Conservation (phyloP, 2,888 invertebrate species). For the Orthonevra nobilis region DNA sequence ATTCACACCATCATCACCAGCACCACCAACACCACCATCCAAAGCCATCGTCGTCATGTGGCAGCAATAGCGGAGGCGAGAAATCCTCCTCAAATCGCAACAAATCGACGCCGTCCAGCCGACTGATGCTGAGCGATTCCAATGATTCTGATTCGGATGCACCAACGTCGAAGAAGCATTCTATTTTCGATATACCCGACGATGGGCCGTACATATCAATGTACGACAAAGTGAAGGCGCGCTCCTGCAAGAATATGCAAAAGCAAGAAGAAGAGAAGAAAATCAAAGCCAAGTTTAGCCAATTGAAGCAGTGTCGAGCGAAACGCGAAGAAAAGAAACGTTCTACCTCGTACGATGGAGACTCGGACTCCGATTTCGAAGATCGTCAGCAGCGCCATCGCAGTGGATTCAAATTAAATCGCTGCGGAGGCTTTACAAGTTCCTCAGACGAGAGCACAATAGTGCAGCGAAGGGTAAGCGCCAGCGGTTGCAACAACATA, state of each 20-base stretch:
- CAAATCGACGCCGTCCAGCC: conserved; percentile 74
- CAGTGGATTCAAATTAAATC: conserved; percentile 70
- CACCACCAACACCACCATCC: conserved; percentile 68
- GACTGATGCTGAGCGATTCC: conserved; percentile 84
- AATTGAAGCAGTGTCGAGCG: conserved; percentile 92
- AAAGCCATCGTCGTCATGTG: conserved; percentile 67
- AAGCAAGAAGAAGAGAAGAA: conserved; percentile 95
- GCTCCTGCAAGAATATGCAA: conserved; percentile 96
- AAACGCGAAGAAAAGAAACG: conserved; percentile 94
- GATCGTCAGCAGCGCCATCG: conserved; percentile 75
- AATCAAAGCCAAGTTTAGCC: conserved; percentile 93
- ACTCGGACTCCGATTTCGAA: conserved; percentile 86
- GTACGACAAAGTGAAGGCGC: conserved; percentile 98
- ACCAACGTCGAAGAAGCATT: conserved; percentile 86
- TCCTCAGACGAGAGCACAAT: conserved; percentile 81
- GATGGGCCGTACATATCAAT: conserved; percentile 95
- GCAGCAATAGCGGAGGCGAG: conserved; percentile 64
- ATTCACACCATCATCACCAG: conserved; percentile 61
- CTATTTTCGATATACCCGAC: conserved; percentile 93
- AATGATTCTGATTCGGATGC: conserved; percentile 84
- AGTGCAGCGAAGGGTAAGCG: conserved; percentile 63
- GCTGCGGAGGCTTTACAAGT: conserved; percentile 80
- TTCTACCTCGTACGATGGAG: conserved; percentile 93
- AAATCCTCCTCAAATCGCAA: conserved; percentile 72
- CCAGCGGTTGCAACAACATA: conserved; percentile 73